phyloP scores from a whole-genome alignment of 2,113 vertebrate species.

The Abramis brama region DNA sequence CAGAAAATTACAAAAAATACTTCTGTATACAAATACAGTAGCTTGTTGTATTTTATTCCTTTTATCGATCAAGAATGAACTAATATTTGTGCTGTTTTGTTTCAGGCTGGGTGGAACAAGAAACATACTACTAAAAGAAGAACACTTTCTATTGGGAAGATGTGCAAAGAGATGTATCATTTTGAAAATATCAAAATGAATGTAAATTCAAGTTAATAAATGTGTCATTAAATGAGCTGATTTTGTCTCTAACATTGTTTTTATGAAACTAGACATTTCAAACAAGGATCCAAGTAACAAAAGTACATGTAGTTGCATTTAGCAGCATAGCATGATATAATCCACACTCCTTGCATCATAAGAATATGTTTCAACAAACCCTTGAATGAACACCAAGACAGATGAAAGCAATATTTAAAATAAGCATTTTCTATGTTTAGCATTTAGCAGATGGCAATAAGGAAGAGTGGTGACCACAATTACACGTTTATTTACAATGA shows the following conservation, averaged over 20 bases:
- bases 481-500: background rate
- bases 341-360: background rate
- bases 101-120: slow-evolving; percentile 83
- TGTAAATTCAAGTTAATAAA: background rate
- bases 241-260: background rate
- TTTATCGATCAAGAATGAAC: background rate
- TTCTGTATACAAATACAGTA: background rate
- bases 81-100: slow-evolving; percentile 51
- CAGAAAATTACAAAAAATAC: background rate
- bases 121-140: slow-evolving; percentile 83
- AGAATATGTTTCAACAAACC: background rate
- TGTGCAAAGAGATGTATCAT: background rate
- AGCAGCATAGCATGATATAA: background rate
- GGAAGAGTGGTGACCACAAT: background rate
- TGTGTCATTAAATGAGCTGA: background rate
- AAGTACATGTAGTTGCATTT: background rate
- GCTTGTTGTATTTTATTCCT: background rate
- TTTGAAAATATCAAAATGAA: background rate
- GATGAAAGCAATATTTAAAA: background rate
- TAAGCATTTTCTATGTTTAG: background rate
- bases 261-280: background rate
- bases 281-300: background rate
- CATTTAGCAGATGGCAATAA: background rate
- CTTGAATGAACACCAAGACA: background rate
- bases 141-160: background rate